Percentiles rank a stretch among this genome's conserved stretches.
Conservation (phyloP, 2,888 invertebrate species). For the Eumacrocentrus americanus region DNA sequence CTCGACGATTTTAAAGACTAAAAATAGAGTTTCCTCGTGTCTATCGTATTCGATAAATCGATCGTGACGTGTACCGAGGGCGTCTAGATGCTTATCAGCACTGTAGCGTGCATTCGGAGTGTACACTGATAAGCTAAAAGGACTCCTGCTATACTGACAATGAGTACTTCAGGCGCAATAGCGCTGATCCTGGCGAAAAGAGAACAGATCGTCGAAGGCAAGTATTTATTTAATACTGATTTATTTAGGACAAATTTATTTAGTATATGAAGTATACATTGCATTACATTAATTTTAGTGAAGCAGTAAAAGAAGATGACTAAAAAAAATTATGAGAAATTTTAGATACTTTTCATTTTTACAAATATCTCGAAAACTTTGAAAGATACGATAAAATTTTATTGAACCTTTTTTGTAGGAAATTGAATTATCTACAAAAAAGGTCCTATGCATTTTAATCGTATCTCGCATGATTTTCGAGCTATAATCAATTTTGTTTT, state of each 20-base stretch:
- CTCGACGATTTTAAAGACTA: not conserved
- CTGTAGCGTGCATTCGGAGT: slow-evolving; percentile 14
- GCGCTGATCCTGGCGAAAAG: slow-evolving; percentile 54
- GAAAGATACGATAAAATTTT: no score
- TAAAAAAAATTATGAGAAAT: no score
- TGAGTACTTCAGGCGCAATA: slow-evolving; percentile 56
- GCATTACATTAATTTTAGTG: no score
- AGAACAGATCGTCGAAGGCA: slow-evolving; percentile 54
- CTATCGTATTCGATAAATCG: slow-evolving; percentile 18
- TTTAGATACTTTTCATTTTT: no score
- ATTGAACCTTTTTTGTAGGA: no score
- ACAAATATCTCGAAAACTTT: no score
- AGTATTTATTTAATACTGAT: slow-evolving; percentile 36
- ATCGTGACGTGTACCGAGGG: slow-evolving; percentile 11
- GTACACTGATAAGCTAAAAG: slow-evolving; percentile 6
- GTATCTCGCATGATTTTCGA: no score
- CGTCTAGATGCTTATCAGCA: slow-evolving; percentile 18
- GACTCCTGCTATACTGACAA: slow-evolving; percentile 30
- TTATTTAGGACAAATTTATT: not conserved
- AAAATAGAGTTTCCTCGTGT: not conserved
- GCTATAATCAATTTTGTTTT: no score
- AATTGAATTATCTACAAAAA: no score
- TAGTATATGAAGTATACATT: not conserved
- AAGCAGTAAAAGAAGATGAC: no score
- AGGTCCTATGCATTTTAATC: no score